Evolutionary conservation across 2,113 vertebrate species (phyloP), one percentile per base, ranked within the genome.

Genomic region (Triplophysa siluroides): DNA sequence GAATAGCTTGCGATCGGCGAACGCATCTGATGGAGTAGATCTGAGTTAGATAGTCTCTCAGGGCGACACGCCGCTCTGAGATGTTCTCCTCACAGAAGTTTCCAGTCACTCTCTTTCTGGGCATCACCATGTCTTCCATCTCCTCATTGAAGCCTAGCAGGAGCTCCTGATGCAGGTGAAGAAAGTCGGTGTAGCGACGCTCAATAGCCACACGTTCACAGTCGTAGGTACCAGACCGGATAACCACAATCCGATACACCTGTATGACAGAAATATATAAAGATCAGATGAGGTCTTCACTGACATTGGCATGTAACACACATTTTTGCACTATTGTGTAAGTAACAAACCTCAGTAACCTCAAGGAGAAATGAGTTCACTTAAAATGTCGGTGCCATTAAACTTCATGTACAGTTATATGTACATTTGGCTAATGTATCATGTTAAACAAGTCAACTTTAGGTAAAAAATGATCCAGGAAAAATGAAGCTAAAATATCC

Each of bases 191-290:
- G 8, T 97, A 98, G 77, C n/a, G n/a, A n/a, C n/a, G n/a, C 18
- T 96, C 95, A 50, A 97, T 90, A 2, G 92, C 77, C 13, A 94
- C 94, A 4, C 91, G 93, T 76, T 85, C 88, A 78, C 87, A 89
- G 72, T 98, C 97, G 21, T 97, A 99, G 84, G 94, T 97, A 43
- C 97, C 97, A 0, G 96, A 97, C 60, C 94, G 95, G 85, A 99
- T 90, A 75, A 98, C 87, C 54, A 96, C 92, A 14, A 99, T 89
- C 87, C 95, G 87, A 74, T 97, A 98, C 83, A 94, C 81, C 96
- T 98, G 84, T 1, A 11, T 18, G 69, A 81, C 52, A 70, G 12
- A 26, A 60, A 58, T 21, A 12, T 10, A 33, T 60, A 33, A 56
- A 56, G 50, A 8, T 56, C 8, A 5, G 5, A 19, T 56, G 54